phyloP scores from a whole-genome alignment of 2,888 invertebrate genomes.

The Conchocele bisecta region DNA sequence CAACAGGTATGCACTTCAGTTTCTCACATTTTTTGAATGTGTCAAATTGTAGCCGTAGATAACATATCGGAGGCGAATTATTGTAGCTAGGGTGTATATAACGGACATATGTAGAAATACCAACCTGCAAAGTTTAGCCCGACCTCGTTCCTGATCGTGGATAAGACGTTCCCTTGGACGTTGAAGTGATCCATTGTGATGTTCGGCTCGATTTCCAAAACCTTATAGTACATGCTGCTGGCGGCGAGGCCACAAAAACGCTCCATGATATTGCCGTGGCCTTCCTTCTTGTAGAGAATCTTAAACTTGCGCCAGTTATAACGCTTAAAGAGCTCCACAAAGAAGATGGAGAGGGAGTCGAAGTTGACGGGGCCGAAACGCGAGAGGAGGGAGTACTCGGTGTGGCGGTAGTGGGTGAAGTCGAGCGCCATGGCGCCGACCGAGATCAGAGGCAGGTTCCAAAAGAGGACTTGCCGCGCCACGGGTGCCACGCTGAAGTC shows the following conservation, averaged over 20 bases:
- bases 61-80: too few relatives aligned
- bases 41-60: too few relatives aligned
- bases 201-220: constrained; percentile 39
- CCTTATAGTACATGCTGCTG: constrained; percentile 87
- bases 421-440: constrained; percentile 79
- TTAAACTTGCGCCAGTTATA: constrained; percentile 81
- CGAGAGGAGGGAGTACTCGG: constrained; percentile 89
- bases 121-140: constrained; percentile 73
- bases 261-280: constrained; percentile 87
- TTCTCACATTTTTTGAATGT: too few relatives aligned
- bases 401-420: constrained; percentile 66
- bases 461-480: constrained; percentile 91
- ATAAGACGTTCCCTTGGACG: constrained; percentile 45
- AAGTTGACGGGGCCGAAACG: constrained; percentile 77
- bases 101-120: too few relatives aligned
- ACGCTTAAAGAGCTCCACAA: constrained; percentile 46
- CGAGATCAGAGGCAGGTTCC: constrained; percentile 93
- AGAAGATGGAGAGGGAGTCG: constrained; percentile 63
- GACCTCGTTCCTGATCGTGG: constrained; percentile 68
- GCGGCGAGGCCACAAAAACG: constrained; percentile 91
- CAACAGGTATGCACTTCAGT: too few relatives aligned
- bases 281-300: constrained; percentile 90
- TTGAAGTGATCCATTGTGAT: constrained; percentile 69
- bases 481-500: constrained; percentile 92
- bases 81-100: too few relatives aligned